phyloP scores from a whole-genome alignment of 2,797 vertebrate genomes.

The Acanthopagrus latus region DNA sequence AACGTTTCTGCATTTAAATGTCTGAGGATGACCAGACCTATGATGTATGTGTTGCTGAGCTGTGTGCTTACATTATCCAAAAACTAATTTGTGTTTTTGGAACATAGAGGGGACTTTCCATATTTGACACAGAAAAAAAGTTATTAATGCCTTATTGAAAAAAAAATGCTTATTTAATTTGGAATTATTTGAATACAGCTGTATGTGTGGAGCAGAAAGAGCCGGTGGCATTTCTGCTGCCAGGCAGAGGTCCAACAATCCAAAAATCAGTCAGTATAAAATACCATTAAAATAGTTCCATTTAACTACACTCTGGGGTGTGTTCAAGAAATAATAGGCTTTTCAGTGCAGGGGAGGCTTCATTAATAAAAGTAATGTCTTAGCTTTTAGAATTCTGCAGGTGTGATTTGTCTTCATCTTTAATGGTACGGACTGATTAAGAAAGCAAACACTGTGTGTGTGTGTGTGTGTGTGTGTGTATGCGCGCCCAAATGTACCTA shows the following conservation, averaged over 20 bases:
- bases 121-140: neutral
- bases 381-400: slow-evolving; percentile 65
- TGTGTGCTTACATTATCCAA: too few species aligned
- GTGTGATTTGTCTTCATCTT: slow-evolving; percentile 83
- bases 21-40: too few species aligned
- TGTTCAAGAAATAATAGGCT: slow-evolving; percentile 74
- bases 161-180: slow-evolving; percentile 45
- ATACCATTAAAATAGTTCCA: slow-evolving; percentile 60
- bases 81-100: slow-evolving; percentile 1
- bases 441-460: slow-evolving; percentile 76
- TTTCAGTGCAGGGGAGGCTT: slow-evolving; percentile 69
- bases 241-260: slow-evolving; percentile 24
- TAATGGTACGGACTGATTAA: slow-evolving; percentile 77
- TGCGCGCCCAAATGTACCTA: neutral
- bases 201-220: slow-evolving; percentile 17
- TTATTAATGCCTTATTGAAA: neutral
- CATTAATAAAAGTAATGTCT: slow-evolving; percentile 79
- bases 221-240: slow-evolving; percentile 15
- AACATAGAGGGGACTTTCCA: neutral
- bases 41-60: too few species aligned
- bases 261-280: slow-evolving; percentile 51
- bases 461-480: slow-evolving; percentile 27
- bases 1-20: too few species aligned
- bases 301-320: slow-evolving; percentile 71
- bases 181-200: slow-evolving; percentile 33